Percentiles rank a stretch among this genome's conserved stretches.
phyloP scores from a whole-genome alignment of 2,113 vertebrate genomes.

The Raja brachyura region DNA sequence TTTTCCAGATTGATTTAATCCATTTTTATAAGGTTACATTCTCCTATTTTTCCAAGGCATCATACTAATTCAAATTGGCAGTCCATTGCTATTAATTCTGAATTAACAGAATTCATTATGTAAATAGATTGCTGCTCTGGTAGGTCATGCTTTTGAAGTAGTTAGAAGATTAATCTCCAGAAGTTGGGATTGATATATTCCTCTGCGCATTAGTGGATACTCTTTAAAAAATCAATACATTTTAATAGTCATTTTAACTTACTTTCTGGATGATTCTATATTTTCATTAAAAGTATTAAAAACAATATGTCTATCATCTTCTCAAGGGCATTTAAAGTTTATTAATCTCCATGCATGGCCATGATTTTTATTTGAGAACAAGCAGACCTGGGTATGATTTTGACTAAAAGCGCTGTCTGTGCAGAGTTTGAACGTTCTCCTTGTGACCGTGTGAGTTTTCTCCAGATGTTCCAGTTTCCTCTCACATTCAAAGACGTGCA shows the following conservation, averaged over 20 bases:
- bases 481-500: no score
- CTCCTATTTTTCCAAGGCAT: not conserved
- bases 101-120: slow-evolving; percentile 35
- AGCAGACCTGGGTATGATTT: not conserved
- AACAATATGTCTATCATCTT: not conserved
- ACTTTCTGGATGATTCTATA: slow-evolving; percentile 14
- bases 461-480: no score
- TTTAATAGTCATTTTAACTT: slow-evolving; percentile 25
- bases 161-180: slow-evolving; percentile 24
- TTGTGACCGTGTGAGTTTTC: no score
- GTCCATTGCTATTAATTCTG: slow-evolving; percentile 17
- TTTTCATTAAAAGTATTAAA: slow-evolving; percentile 5
- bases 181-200: slow-evolving; percentile 5
- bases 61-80: slow-evolving; percentile 25
- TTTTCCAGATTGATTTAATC: slow-evolving; percentile 6
- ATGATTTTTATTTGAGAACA: not conserved
- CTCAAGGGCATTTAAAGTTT: not conserved
- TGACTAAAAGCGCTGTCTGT: no score
- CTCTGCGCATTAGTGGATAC: not conserved
- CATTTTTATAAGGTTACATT: not conserved
- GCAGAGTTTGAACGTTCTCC: no score
- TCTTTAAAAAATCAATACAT: not conserved
- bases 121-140: not conserved
- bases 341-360: not conserved
- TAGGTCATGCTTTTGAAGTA: slow-evolving; percentile 33